Conservation (phyloP, 2,113 vertebrate genomes). For the Rhombomys opimus region DNA sequence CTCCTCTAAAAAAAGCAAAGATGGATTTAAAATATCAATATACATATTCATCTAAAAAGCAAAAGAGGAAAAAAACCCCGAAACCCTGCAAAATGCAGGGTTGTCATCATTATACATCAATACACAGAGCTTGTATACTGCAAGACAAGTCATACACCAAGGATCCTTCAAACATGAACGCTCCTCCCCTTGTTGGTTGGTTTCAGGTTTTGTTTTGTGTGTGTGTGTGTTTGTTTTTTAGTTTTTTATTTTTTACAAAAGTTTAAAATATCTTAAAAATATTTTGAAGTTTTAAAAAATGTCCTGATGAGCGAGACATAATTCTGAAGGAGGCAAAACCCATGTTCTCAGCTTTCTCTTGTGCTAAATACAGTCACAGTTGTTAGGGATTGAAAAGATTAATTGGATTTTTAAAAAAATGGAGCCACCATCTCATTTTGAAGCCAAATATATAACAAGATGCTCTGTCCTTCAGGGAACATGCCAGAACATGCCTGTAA, state of each 20-base stretch:
- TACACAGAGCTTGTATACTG: constrained; percentile 82
- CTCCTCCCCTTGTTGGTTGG: constrained; percentile 68
- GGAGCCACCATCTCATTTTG: constrained; percentile 67
- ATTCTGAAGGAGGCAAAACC: constrained; percentile 79
- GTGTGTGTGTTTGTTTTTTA: neutral
- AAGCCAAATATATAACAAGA: constrained; percentile 81
- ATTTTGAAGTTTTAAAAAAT: constrained; percentile 82
- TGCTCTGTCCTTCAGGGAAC: constrained; percentile 71
- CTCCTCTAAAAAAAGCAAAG: constrained; percentile 90
- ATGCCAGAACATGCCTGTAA: constrained; percentile 70
- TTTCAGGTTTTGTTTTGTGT: constrained; percentile 45
- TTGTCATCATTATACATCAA: constrained; percentile 71
- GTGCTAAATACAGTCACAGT: constrained; percentile 86
- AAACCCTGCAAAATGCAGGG: constrained; percentile 85
- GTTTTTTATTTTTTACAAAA: constrained; percentile 80
- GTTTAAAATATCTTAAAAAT: constrained; percentile 88
- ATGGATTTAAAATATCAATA: constrained; percentile 90
- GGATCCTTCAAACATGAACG: constrained; percentile 84
- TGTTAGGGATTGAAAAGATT: constrained; percentile 76
- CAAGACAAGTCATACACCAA: constrained; percentile 83
- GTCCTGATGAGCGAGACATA: constrained; percentile 80
- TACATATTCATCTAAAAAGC: constrained; percentile 90
- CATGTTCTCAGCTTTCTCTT: constrained; percentile 66
- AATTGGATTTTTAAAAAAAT: constrained; percentile 65
- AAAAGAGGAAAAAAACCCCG: constrained; percentile 81